A percentile compares a stretch with the other conserved stretches of the same genome.
Evolutionary conservation across 2,888 invertebrate species (phyloP).

Genomic region (Drosophila vallismaia): DNA sequence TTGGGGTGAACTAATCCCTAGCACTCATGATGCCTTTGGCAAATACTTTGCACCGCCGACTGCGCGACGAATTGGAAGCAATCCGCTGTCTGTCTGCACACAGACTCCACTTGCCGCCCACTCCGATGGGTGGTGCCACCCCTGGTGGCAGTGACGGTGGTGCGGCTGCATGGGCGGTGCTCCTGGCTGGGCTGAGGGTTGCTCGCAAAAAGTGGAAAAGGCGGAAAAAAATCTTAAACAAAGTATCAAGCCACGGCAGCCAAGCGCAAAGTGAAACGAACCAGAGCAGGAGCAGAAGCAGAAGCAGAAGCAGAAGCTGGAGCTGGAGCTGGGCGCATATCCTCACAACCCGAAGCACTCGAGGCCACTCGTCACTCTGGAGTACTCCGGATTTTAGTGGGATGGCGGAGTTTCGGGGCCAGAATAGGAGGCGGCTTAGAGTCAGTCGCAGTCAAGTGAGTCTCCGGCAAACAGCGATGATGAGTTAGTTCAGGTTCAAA

Average conservation of each 20-base stretch:
- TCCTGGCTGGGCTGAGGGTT: slow-evolving; percentile 58
- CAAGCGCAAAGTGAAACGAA: slow-evolving; percentile 67
- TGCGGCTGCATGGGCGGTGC: slow-evolving; percentile 72
- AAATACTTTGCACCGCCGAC: slow-evolving; percentile 78
- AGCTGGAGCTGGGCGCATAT: slow-evolving; percentile 32
- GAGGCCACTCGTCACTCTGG: slow-evolving; percentile 61
- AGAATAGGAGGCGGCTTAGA: slow-evolving; percentile 44
- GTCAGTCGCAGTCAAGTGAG: slow-evolving; percentile 61
- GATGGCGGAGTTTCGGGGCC: slow-evolving; percentile 31
- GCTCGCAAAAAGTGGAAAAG: slow-evolving; percentile 45
- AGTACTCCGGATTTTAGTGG: slow-evolving; percentile 30
- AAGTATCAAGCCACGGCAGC: slow-evolving; percentile 74
- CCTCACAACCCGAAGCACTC: slow-evolving; percentile 56
- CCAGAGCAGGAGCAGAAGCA: not conserved
- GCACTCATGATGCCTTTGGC: slow-evolving; percentile 76
- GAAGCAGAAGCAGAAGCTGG: slow-evolving; percentile 15
- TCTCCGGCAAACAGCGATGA: slow-evolving; percentile 62
- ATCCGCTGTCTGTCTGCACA: slow-evolving; percentile 78
- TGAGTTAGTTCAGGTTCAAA: slow-evolving; percentile 75
- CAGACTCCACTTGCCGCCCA: slow-evolving; percentile 26
- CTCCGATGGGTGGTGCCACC: slow-evolving; percentile 22
- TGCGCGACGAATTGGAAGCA: slow-evolving; percentile 81
- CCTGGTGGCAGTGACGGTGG: slow-evolving; percentile 12
- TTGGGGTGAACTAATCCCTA: slow-evolving; percentile 67
- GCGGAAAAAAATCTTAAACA: slow-evolving; percentile 69